These are phyloP conservation scores for Aporophyla nigra DNA, from an alignment of 2,888 invertebrate genomes.

Conservation along the genomic window DNA sequence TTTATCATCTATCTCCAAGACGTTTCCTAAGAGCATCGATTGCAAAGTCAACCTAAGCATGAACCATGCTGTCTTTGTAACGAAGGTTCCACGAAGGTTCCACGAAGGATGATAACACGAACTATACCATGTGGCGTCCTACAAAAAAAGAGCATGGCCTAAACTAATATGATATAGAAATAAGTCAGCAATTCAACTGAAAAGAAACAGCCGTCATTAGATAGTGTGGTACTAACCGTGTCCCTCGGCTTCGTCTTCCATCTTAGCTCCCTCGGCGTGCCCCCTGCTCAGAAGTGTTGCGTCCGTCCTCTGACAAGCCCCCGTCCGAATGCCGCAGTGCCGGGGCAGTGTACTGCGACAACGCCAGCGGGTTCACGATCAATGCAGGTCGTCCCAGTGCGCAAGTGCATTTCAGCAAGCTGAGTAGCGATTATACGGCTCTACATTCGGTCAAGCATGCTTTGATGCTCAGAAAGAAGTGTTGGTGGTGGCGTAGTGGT, in stretches of 20 bases:
- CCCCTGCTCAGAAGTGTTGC: neutral
- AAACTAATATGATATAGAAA: neutral
- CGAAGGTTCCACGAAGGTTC: neutral
- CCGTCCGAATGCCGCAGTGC: constrained; percentile 9
- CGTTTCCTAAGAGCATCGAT: no score
- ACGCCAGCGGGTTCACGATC: constrained; percentile 3
- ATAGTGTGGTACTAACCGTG: constrained; percentile 21
- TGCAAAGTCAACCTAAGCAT: neutral
- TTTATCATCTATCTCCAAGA: no score
- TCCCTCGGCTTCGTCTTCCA: neutral
- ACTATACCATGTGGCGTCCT: neutral
- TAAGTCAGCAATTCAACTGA: neutral
- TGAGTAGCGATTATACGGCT: constrained; percentile 18
- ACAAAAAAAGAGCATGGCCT: neutral
- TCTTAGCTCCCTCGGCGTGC: neutral
- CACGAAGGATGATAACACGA: no score
- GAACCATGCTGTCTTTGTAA: neutral
- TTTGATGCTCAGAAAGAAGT: neutral
- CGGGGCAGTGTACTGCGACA: constrained; percentile 10
- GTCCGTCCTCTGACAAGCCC: neutral
- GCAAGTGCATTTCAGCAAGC: constrained; percentile 43
- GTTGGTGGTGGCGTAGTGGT: no score
- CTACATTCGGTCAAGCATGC: constrained; percentile 2
- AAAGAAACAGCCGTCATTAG: neutral
- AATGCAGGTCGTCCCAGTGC: constrained; percentile 24